phyloP scores from a whole-genome alignment of 2,113 vertebrate species.

The Onychostruthus taczanowskii region DNA sequence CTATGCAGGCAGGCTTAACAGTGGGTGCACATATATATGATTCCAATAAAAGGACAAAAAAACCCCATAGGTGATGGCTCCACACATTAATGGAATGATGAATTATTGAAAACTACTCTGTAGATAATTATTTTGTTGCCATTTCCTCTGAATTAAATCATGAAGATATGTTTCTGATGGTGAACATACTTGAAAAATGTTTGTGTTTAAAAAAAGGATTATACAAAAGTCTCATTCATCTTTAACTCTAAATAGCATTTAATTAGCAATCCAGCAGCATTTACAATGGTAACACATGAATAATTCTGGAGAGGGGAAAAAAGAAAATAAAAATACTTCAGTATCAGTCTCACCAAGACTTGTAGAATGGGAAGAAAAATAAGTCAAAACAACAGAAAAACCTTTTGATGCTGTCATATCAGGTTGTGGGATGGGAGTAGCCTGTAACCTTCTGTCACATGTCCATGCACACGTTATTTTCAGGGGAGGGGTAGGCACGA shows the following conservation, averaged over 20 bases:
- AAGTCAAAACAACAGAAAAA: neutral
- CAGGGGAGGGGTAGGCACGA: neutral
- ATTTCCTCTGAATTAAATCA: constrained; percentile 30
- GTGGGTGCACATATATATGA: neutral
- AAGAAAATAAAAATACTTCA: neutral
- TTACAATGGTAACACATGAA: neutral
- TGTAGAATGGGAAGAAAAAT: neutral
- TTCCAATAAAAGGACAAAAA: neutral
- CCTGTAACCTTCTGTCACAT: neutral
- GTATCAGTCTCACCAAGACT: neutral
- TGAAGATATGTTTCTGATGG: constrained; percentile 2
- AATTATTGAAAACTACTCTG: constrained; percentile 29
- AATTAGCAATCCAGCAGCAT: neutral
- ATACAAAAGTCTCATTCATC: neutral
- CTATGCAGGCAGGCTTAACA: neutral
- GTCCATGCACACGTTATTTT: neutral
- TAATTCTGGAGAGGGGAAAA: neutral
- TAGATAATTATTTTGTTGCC: neutral
- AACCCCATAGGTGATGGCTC: neutral
- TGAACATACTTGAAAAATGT: constrained; percentile 25
- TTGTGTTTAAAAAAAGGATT: neutral
- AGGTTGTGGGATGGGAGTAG: neutral
- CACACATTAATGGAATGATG: neutral
- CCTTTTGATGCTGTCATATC: neutral
- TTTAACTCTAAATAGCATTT: constrained; percentile 13